These are phyloP conservation scores for Caenorhabditis plicata DNA, from an alignment of 2,888 invertebrate genomes.

Conservation along the genomic window DNA sequence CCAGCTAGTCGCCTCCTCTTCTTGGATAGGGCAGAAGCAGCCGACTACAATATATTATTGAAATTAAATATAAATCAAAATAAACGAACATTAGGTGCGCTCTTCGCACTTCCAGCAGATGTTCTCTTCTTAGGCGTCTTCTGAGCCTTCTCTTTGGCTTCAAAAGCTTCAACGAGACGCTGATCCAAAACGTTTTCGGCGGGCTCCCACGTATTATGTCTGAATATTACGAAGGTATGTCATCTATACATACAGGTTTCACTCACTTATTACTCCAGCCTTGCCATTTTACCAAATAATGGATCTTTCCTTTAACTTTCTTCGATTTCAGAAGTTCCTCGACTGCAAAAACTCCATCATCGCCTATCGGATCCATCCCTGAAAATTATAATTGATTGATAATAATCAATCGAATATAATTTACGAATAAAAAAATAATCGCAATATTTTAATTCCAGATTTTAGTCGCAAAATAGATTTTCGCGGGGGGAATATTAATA, in stretches of 20 bases:
- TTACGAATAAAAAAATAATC: too few relatives aligned
- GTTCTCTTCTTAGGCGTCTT: neutral
- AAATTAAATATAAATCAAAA: neutral
- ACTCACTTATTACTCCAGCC: conserved; percentile 22
- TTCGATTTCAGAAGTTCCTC: neutral
- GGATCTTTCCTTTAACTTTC: conserved; percentile 14
- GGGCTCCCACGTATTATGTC: conserved; percentile 30
- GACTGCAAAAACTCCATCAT: conserved; percentile 1
- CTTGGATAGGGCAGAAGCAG: conserved; percentile 1
- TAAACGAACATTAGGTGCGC: neutral
- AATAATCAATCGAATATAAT: neutral
- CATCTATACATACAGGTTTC: neutral
- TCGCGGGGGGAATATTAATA: too few relatives aligned
- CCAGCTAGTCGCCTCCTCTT: conserved; percentile 27
- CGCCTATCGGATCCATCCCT: neutral
- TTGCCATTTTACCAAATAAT: conserved; percentile 23
- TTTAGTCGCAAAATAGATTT: too few relatives aligned
- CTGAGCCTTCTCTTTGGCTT: conserved; percentile 2
- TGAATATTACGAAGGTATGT: conserved; percentile 3
- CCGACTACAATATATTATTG: neutral
- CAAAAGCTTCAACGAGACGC: conserved; percentile 2
- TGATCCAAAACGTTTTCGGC: conserved; percentile 14
- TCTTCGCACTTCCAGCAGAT: neutral
- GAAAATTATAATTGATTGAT: neutral
- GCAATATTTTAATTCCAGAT: too few relatives aligned